Evolutionary conservation across 2,113 vertebrate species (phyloP), one percentile per base, ranked within the genome.

Genomic region (Nibea albiflora): DNA sequence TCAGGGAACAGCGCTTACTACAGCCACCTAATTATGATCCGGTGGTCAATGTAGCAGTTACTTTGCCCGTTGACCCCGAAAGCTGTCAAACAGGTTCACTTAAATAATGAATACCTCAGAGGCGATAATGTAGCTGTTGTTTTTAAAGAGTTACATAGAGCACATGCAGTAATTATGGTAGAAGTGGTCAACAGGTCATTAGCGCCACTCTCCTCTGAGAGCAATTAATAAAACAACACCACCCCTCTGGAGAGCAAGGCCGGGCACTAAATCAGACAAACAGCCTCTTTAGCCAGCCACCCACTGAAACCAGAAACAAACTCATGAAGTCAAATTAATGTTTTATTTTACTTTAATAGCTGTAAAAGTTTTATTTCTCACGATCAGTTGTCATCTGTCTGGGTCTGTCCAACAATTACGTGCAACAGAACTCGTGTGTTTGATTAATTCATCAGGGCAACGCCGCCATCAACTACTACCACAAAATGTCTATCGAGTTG

Each of bases 131-230:
- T 53, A 24, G 46, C 6, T 66, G 53, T 68, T 89, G 71, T 80
- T 61, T 39, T 16, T 12, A 20, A 63, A 11, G 10, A 22, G 52
- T 62, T 63, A 49, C 49, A 65, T 49, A 17, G 47, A 46, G 5
- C 14, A 54, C 26, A 16, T 49, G 17, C n/a, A 54, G 76, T 73
- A 63, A 63, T 78, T 73, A 82, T 66, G 20, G 53, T 11, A 19
- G 9, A 71, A 22, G 11, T 70, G 86, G 83, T 86, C 81, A 84
- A 82, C 66, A 86, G 67, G 73, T 73, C 76, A 83, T 85, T 81
- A 76, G 22, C 52, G n/a, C 58, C 44, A 56, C 24, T 47, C 16
- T 76, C 83, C 70, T 67, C 35, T 72, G 83, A 84, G 80, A 79
- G 50, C 54, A 85, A 85, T 81, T 83, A 84, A 49, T 20, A 12